These are phyloP conservation scores for Antidorcas marsupialis DNA, from an alignment of 2,113 vertebrate species.

Conservation along the genomic window DNA sequence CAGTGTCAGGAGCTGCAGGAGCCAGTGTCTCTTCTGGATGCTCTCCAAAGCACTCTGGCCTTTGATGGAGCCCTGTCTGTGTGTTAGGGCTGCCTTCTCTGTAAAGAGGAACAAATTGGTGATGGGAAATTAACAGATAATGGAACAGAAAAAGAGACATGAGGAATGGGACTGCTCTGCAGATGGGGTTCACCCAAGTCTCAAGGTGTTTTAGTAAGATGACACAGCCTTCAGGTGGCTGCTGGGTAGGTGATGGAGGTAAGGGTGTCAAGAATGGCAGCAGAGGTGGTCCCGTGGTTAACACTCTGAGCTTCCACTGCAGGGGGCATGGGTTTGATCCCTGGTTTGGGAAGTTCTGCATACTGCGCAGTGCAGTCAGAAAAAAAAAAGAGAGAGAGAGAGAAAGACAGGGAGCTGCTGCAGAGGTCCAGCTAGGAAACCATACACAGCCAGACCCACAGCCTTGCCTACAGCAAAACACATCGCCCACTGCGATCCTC, in stretches of 20 bases:
- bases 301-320: neutral
- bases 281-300: neutral
- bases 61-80: neutral
- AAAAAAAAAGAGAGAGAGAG: neutral
- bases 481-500: rapidly evolving
- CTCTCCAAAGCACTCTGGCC: neutral
- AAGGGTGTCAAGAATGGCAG: neutral
- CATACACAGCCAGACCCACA: neutral
- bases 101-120: conserved; percentile 45
- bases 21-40: neutral
- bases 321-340: neutral
- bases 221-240: neutral
- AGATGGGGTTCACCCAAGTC: neutral
- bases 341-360: neutral
- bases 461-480: neutral
- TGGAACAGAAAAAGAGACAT: neutral
- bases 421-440: neutral
- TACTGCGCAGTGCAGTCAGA: neutral
- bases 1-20: neutral
- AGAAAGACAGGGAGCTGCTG: neutral
- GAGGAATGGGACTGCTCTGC: neutral
- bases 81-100: neutral
- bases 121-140: neutral
- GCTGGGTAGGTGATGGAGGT: neutral
- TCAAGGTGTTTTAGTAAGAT: neutral